These are phyloP conservation scores for Hirtodrosophila trivittata DNA, from an alignment of 2,888 invertebrate species.

Conservation along the genomic window DNA sequence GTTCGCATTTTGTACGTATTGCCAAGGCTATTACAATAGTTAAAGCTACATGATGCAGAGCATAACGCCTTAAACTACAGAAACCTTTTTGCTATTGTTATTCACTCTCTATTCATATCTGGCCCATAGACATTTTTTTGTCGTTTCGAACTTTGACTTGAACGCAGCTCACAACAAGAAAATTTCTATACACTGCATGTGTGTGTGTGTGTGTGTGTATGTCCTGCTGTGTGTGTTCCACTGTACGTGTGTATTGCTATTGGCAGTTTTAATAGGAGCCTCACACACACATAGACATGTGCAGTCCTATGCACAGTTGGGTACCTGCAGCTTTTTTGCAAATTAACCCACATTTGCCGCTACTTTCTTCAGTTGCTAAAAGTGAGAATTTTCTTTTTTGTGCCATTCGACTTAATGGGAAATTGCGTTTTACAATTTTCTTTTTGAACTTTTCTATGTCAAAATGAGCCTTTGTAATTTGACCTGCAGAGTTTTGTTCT, in stretches of 20 bases:
- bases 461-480: slow-evolving; percentile 13
- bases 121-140: not conserved
- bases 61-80: slow-evolving; percentile 56
- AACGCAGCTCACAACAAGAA: slow-evolving; percentile 67
- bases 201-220: slow-evolving; percentile 9
- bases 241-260: slow-evolving; percentile 28
- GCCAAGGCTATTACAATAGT: slow-evolving; percentile 26
- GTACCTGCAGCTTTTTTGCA: slow-evolving; percentile 66
- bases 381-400: slow-evolving; percentile 45
- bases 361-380: slow-evolving; percentile 36
- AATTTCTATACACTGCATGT: slow-evolving; percentile 48
- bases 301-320: not conserved
- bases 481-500: slow-evolving; percentile 12
- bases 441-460: slow-evolving; percentile 31
- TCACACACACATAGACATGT: not conserved
- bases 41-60: slow-evolving; percentile 44
- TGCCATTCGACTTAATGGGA: slow-evolving; percentile 43
- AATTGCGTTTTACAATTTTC: slow-evolving; percentile 52
- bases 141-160: slow-evolving; percentile 54
- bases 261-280: slow-evolving; percentile 2
- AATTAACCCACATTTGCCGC: slow-evolving; percentile 73
- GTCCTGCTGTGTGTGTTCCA: slow-evolving; percentile 2
- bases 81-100: slow-evolving; percentile 45
- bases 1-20: slow-evolving; percentile 8
- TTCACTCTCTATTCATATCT: slow-evolving; percentile 8